Base-by-base conservation (phyloP, 2,113 vertebrate species). In the Trochalopteron elliotii region DNA sequence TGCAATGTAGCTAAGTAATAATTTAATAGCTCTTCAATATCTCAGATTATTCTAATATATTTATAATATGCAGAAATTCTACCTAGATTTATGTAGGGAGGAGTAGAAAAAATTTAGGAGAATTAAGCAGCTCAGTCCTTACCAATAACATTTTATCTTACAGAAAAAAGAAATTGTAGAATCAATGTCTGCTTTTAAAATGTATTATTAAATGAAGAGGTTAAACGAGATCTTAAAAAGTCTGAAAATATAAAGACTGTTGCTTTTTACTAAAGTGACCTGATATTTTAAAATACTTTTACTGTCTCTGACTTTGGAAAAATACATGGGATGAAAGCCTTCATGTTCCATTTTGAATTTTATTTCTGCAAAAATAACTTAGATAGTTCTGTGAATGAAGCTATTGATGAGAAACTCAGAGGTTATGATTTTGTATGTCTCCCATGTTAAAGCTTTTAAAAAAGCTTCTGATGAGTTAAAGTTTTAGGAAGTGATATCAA, bases 361-460 rank as follows among this genome's bases (percentile, higher is more conserved):
- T 76, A 49, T 76, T 89, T 89, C 49, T 68, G 52, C 69, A 81
- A 92, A 89, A 93, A 96, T 76, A 81, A 53, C 37, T 78, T 72
- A 49, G 63, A 85, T 76, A 80, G 47, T 71, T 89, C 52, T 71
- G 83, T 78, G 80, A 97, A 82, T 83, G 22, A 85, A 37, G 15
- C 27, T 87, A 45, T n/a, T 75, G 47, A 91, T 60, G 83, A 78
- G 72, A 83, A 95, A 82, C 6, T 89, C 50, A 64, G 42, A 70
- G 64, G 70, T 70, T 70, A 44, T 33, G 12, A 74, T 59, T 88
- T 91, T 86, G 25, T 75, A 4, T 18, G 10, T 22, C 17, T 5
- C 11, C 25, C 23, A 19, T 21, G 27, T 52, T 56, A 83, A 72
- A 91, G 22, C 1, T 40, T 53, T 85, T 70, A 35, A 1, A 14